phyloP scores from a whole-genome alignment of 2,113 vertebrate species.

The Crotalus helleri region DNA sequence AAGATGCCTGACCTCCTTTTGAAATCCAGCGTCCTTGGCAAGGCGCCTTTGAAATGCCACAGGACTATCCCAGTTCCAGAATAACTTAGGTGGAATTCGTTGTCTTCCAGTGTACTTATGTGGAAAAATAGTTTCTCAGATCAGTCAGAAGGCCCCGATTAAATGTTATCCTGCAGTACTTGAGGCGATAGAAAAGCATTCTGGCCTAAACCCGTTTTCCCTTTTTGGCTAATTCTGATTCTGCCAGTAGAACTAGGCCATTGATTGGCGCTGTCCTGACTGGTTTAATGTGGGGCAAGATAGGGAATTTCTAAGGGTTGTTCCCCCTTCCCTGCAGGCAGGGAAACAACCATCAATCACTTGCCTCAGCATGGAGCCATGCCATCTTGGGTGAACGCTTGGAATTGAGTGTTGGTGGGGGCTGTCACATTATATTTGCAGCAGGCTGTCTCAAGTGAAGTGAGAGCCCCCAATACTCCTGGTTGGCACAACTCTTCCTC shows the following conservation, averaged over 20 bases:
- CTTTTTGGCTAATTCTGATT: background rate
- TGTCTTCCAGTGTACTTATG: background rate
- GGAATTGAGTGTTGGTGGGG: background rate
- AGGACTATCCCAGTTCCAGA: background rate
- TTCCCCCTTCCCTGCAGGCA: background rate
- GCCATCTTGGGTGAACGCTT: background rate
- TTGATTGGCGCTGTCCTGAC: background rate
- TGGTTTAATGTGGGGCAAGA: background rate
- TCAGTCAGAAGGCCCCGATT: background rate
- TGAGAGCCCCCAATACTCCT: background rate
- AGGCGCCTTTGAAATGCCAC: background rate
- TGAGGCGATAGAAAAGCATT: background rate
- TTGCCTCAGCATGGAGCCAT: background rate
- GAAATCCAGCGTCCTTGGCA: background rate
- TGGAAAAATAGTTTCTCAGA: background rate
- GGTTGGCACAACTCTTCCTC: background rate
- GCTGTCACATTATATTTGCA: background rate
- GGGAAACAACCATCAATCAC: background rate
- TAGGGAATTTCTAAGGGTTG: background rate
- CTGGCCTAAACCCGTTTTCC: background rate
- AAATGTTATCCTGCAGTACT: background rate
- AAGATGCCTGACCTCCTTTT: background rate
- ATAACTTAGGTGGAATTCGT: background rate
- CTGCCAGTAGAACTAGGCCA: background rate
- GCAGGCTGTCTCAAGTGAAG: background rate